phyloP scores from a whole-genome alignment of 2,888 invertebrate species.

The Neelides folsomi region DNA sequence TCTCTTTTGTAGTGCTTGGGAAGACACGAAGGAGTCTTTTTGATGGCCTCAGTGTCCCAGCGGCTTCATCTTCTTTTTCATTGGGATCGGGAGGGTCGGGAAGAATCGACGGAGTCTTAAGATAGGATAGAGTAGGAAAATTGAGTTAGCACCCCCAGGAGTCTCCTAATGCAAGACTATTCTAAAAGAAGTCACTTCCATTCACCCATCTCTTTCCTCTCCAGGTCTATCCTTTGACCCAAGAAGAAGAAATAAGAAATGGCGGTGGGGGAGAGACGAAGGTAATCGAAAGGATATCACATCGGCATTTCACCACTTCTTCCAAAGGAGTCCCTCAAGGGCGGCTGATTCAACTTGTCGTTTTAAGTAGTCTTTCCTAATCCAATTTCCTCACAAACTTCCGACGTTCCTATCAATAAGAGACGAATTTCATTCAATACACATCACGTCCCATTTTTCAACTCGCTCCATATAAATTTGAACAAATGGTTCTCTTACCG shows the following conservation, averaged over 20 bases:
- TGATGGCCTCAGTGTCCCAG: too few relatives aligned
- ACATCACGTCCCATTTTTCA: too few relatives aligned
- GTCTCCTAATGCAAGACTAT: conserved; percentile 8
- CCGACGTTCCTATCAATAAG: too few relatives aligned
- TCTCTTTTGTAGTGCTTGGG: too few relatives aligned
- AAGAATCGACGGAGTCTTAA: conserved; percentile 2
- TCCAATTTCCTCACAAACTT: too few relatives aligned
- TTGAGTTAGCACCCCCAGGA: conserved; percentile 13
- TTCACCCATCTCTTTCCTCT: conserved; percentile 7
- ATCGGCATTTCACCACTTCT: background rate
- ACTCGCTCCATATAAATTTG: too few relatives aligned
- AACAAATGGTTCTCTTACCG: too few relatives aligned
- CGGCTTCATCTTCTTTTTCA: too few relatives aligned
- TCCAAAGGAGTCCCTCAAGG: conserved; percentile 6
- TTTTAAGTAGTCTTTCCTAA: conserved; percentile 9
- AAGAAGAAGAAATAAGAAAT: background rate
- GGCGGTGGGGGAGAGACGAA: background rate
- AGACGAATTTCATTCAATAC: too few relatives aligned
- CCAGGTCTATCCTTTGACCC: background rate
- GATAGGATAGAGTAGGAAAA: conserved; percentile 8
- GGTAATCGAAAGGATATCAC: conserved; percentile 6
- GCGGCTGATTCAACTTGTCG: conserved; percentile 11
- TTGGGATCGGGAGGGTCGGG: too few relatives aligned
- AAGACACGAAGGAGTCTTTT: too few relatives aligned
- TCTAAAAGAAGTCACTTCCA: conserved; percentile 9